phyloP scores from a whole-genome alignment of 2,113 vertebrate genomes.

The Capreolus pygargus region DNA sequence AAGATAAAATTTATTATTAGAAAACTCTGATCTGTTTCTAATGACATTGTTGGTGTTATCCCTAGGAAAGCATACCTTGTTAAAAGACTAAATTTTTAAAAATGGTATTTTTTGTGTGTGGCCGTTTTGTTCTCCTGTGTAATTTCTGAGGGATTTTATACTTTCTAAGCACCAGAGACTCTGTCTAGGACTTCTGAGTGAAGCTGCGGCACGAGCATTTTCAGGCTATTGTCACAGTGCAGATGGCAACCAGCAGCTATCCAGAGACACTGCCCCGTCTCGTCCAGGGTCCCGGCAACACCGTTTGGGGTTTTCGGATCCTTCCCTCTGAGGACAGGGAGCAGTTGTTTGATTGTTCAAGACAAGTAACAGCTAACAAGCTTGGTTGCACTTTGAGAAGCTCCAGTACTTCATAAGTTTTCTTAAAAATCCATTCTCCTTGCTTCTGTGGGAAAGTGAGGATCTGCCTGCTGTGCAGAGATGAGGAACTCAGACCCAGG shows the following conservation, averaged over 20 bases:
- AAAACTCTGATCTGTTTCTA: neutral
- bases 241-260: neutral
- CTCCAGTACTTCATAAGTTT: accelerated
- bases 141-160: neutral
- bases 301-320: accelerated
- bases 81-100: neutral
- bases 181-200: neutral
- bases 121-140: neutral
- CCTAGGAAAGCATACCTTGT: neutral
- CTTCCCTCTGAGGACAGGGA: accelerated
- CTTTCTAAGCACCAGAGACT: neutral
- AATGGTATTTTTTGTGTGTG: neutral
- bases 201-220: neutral
- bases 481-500: neutral
- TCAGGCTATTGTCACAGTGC: neutral
- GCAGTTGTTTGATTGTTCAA: neutral
- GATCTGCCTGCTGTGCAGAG: no score
- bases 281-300: neutral
- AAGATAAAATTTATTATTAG: neutral
- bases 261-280: neutral
- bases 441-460: neutral
- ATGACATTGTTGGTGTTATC: no score
- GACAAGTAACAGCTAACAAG: neutral
- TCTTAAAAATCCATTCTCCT: neutral
- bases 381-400: neutral